A percentile compares a stretch with the other conserved stretches of the same genome.
Evolutionary conservation across 2,113 vertebrate genomes (phyloP).

Genomic region (Macroglossus sobrinus): DNA sequence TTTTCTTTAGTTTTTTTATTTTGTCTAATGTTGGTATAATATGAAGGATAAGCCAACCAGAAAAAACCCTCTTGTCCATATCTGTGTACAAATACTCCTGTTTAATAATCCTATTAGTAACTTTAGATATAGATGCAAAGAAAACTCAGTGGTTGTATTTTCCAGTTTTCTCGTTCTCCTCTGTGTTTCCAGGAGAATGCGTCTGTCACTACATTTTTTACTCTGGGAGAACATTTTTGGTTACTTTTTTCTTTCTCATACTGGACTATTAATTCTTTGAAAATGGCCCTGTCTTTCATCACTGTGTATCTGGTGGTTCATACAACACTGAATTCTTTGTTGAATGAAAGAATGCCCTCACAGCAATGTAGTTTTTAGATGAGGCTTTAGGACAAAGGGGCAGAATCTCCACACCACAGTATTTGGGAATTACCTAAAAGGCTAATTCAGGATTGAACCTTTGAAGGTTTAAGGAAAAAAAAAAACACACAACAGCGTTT

Average conservation of each 20-base stretch:
- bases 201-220: not conserved
- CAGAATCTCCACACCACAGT: not conserved
- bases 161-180: not conserved
- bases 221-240: not conserved
- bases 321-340: not conserved
- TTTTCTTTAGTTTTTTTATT: slow-evolving; percentile 21
- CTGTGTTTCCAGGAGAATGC: not conserved
- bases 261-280: not conserved
- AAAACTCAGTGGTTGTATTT: not conserved
- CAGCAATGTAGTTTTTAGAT: not conserved
- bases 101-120: not conserved
- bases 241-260: not conserved
- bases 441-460: not conserved
- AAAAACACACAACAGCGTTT: not conserved
- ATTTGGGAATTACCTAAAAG: not conserved
- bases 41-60: not conserved
- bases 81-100: not conserved
- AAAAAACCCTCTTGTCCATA: not conserved
- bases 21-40: not conserved
- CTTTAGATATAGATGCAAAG: not conserved
- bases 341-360: not conserved
- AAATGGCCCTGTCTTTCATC: not conserved
- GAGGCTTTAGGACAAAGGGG: not conserved
- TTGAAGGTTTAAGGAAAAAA: not conserved
- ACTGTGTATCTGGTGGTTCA: not conserved